These are phyloP conservation scores for Pavo muticus DNA, from an alignment of 2,113 vertebrate genomes.

Conservation along the genomic window DNA sequence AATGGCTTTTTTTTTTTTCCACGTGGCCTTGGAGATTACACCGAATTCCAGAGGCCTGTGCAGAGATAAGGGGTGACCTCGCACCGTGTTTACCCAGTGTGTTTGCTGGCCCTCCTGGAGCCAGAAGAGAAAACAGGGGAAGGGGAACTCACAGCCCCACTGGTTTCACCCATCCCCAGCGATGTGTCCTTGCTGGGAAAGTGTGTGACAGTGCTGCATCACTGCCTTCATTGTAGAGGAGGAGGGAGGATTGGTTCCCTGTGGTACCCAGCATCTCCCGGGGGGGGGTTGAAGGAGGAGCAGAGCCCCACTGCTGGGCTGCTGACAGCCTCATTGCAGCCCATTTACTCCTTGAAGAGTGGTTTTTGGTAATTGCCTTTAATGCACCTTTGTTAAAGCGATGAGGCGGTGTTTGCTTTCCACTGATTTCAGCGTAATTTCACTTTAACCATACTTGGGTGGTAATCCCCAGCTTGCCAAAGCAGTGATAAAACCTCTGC, in stretches of 20 bases:
- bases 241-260: not conserved
- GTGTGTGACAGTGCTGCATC: not conserved
- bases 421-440: constrained; percentile 24
- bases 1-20: not conserved
- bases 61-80: constrained; percentile 32
- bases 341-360: constrained; percentile 11
- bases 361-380: constrained; percentile 23
- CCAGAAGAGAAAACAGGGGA: not conserved
- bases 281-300: not conserved
- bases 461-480: not conserved
- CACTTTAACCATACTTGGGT: not conserved
- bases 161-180: accelerated
- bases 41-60: constrained; percentile 12
- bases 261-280: no score
- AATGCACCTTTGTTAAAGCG: constrained; percentile 20
- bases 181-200: not conserved
- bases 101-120: not conserved
- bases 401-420: not conserved
- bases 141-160: not conserved
- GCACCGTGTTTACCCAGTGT: not conserved
- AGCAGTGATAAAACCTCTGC: not conserved
- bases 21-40: not conserved
- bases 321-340: constrained; percentile 5
- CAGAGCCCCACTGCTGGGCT: not conserved
- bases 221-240: not conserved